Base-by-base conservation (phyloP, 2,113 vertebrate genomes). In the Plecotus auritus region DNA sequence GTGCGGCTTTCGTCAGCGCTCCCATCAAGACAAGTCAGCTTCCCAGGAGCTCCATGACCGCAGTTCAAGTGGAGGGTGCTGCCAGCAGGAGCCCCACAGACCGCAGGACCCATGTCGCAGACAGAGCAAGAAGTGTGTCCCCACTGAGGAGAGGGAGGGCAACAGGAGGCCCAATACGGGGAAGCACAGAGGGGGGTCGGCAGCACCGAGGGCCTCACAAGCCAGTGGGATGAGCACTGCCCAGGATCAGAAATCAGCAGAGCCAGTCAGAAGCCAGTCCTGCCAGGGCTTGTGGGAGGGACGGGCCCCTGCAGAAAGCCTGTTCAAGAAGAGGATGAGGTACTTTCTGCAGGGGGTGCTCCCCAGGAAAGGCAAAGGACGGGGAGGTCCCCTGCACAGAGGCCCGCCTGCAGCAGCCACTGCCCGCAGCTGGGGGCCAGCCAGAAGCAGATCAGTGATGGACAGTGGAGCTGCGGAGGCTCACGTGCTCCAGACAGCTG, bases 361-460 rank as follows among this genome's bases (percentile, higher is more conserved):
- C 5, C 23, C 14, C 6, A 32, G 45, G 30, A 72, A 78, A 85
- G 2, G 4, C 81, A 51, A 85, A 89, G 45, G 13, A 17, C n/a
- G 0, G 5, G 28, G 66, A 16, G 45, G 45, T 1, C 16, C 45
- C 5, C 37, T n/a, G 3, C 54, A 32, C 4, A 78, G 23, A 7
- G 18, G 7, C 9, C 20, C 11, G 6, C 4, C 54, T 20, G 37
- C 5, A 1, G 1, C 37, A 40, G 20, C 5, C 0, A 30, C 9
- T 59, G 17, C 11, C 54, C 37, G 18, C 22, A 20, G 7, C 11
- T 13, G 5, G 17, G 9, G 17, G 8, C 16, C 5, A 32, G 9
- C 3, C 37, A 35, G 4, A 35, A 42, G 30, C 2, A 66, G 5
- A 2, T 0, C 1, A 0, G 5, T 4, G 1, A 3, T 0, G 0